Evolutionary conservation across 2,113 vertebrate genomes (phyloP).

Genomic region (Aix galericulata): DNA sequence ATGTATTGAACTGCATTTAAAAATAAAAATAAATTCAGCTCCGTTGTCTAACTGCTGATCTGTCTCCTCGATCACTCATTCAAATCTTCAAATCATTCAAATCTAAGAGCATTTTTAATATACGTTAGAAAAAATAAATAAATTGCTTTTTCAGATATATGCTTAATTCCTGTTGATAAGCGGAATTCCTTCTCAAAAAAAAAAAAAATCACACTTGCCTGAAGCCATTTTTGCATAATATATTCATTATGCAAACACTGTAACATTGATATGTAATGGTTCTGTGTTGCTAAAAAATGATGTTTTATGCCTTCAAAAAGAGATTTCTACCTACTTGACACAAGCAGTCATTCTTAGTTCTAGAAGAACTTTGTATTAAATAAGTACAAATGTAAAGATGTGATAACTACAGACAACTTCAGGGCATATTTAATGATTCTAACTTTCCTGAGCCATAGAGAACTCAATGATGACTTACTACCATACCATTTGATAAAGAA

Average conservation of each 20-base stretch:
- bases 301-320: not conserved
- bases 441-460: not conserved
- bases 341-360: not conserved
- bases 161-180: not conserved
- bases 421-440: not conserved
- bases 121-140: not conserved
- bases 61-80: not conserved
- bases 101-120: not conserved
- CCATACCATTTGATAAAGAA: not conserved
- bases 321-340: not conserved
- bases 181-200: not conserved
- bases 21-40: not conserved
- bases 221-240: not conserved
- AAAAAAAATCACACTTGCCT: not conserved
- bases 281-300: not conserved
- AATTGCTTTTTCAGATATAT: not conserved
- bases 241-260: not conserved
- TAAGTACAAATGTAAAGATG: not conserved
- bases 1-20: not conserved
- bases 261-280: not conserved
- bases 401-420: not conserved
- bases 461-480: not conserved
- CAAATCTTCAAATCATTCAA: not conserved
- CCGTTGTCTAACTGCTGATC: not conserved
- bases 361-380: not conserved